Base-by-base conservation (phyloP, 2,888 invertebrate species). In the Lottia scabra region DNA sequence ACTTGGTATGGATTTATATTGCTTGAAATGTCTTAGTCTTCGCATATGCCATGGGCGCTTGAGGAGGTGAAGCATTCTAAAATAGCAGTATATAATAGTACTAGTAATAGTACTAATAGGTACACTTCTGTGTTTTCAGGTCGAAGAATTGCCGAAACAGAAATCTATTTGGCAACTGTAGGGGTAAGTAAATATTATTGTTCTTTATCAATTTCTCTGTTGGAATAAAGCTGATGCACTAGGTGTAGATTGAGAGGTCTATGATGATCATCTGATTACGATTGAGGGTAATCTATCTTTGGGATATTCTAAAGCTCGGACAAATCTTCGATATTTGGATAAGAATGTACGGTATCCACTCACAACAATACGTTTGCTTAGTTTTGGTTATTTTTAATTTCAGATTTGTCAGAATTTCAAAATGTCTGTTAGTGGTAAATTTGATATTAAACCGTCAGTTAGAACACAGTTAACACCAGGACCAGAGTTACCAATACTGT, bases 401-500 rank as follows among this genome's bases (percentile, higher is more conserved):
- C 83, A 89, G 89, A 77, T 87, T 44, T 79, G 85, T 23, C 87
- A 88, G 76, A 78, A 82, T 27, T 90, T 86, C 77, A 69, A 76
- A 44, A 70, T 88, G 45, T 72, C 78, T 30, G 81, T 81, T 12
- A 70, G 79, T 44, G 75, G 77, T 23, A 76, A 77, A 5, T 79
- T 75, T 26, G 76, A 81, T 23, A 73, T 87, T n/a, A 79, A 83
- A 46, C 86, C 88, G 12, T 77, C 77, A 16, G 81, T 86, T 8
- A 72, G 87, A 64, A 87, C 86, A 10, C 84, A 87, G 56, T 78
- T 88, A 16, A 85, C 87, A 1, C 83, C 87, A 5, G 87, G 87
- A 0, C 76, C 83, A 3, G 79, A 85, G 63, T 79, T 88, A n/a
- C 87, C 87, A 0, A 80, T 87, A 19, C 77, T 81, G 65, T 86